Conservation (phyloP, 2,113 vertebrate genomes). For the Perca fluviatilis region DNA sequence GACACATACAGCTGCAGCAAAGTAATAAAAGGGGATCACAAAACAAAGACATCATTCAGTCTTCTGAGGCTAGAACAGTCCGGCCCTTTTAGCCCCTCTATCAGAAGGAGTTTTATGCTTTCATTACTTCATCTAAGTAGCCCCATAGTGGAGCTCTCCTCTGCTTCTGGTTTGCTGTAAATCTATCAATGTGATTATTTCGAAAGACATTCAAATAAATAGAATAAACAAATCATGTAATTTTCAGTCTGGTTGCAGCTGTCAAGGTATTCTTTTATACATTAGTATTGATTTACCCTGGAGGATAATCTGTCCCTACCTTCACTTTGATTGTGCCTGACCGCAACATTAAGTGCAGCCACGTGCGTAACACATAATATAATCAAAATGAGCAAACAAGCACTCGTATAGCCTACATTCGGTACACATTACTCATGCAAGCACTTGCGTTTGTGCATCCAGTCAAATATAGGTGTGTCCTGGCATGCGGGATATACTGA, state of each 20-base stretch:
- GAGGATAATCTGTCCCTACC: background rate
- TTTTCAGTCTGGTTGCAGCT: background rate
- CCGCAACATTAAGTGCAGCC: background rate
- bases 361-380: background rate
- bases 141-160: slow-evolving; percentile 22
- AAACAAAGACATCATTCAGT: slow-evolving; percentile 53
- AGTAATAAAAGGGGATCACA: slow-evolving; percentile 67
- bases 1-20: slow-evolving; percentile 48
- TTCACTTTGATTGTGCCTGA: slow-evolving; percentile 5
- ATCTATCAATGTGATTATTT: slow-evolving; percentile 35
- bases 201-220: slow-evolving; percentile 5
- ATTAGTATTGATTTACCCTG: slow-evolving; percentile 30
- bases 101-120: slow-evolving; percentile 61
- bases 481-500: background rate
- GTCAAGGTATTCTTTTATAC: background rate
- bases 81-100: slow-evolving; percentile 38
- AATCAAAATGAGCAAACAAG: slow-evolving; percentile 1
- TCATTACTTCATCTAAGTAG: slow-evolving; percentile 59
- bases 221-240: background rate
- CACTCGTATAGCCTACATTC: background rate
- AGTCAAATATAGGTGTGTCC: background rate
- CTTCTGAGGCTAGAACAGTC: slow-evolving; percentile 39
- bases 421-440: background rate
- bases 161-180: slow-evolving; percentile 15
- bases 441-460: background rate